phyloP scores from a whole-genome alignment of 2,797 vertebrate species.

The Enteromius paludinosus region DNA sequence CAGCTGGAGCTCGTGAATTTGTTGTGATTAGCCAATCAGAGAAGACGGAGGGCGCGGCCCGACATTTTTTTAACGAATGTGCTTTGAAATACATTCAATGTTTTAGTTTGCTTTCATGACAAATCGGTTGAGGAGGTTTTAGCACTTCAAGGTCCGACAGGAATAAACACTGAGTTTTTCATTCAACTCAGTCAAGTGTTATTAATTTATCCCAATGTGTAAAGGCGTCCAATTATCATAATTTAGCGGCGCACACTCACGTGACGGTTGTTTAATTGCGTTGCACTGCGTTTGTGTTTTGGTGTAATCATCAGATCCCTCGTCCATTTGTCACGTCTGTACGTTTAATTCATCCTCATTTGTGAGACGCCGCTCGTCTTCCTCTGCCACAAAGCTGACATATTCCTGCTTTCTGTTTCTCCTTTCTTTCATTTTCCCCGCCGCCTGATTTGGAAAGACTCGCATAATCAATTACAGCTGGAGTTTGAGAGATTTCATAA shows the following conservation, averaged over 20 bases:
- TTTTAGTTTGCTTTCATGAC: background rate
- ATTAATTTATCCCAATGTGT: conserved; percentile 10
- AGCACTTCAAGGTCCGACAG: background rate
- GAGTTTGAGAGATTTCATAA: conserved; percentile 82
- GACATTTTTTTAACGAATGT: too few relatives aligned
- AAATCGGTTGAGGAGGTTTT: background rate
- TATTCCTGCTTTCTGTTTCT: conserved; percentile 19
- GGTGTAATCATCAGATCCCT: conserved; percentile 1
- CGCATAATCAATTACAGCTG: conserved; percentile 83
- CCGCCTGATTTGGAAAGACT: conserved; percentile 78
- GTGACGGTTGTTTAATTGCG: background rate
- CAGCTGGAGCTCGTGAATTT: background rate
- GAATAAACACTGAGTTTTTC: background rate
- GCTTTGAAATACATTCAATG: background rate
- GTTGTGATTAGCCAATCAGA: conserved; percentile 19
- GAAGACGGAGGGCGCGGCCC: background rate
- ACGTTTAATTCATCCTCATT: conserved; percentile 19
- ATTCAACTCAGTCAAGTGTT: too few relatives aligned
- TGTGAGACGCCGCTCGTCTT: conserved; percentile 14
- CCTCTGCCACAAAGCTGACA: conserved; percentile 29
- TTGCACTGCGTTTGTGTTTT: background rate
- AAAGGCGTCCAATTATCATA: background rate
- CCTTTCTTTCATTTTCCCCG: conserved; percentile 46
- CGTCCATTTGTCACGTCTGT: background rate
- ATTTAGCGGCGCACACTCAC: background rate